Percentiles rank a stretch among this genome's conserved stretches.
Conservation (phyloP, 2,113 vertebrate species). For the Talpa occidentalis region DNA sequence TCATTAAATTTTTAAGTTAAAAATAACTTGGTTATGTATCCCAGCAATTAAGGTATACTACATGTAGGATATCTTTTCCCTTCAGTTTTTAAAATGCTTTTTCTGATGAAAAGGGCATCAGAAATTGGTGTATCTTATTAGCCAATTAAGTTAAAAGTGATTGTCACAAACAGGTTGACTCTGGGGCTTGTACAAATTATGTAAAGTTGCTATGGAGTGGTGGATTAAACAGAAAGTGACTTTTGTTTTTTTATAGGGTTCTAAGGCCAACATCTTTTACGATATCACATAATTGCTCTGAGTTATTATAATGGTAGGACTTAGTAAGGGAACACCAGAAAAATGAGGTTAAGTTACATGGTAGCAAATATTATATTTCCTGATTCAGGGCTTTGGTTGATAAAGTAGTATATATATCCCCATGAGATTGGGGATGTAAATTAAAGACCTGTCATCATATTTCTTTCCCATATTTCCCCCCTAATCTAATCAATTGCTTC, state of each 20-base stretch:
- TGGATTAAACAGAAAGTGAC: neutral
- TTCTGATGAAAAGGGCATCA: neutral
- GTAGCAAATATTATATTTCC: neutral
- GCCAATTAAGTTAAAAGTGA: slow-evolving; percentile 25
- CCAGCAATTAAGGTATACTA: neutral
- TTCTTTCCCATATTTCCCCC: neutral
- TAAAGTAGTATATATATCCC: neutral
- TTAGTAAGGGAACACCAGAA: neutral
- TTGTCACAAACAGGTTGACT: neutral
- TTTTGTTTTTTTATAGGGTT: neutral
- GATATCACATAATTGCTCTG: neutral
- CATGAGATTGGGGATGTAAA: neutral
- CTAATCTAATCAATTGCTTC: neutral
- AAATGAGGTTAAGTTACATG: slow-evolving; percentile 7
- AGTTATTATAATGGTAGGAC: neutral
- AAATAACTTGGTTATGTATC: neutral
- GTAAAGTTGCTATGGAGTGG: neutral
- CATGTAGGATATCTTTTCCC: no score
- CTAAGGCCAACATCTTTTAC: neutral
- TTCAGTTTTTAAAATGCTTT: no score
- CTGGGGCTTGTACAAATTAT: neutral
- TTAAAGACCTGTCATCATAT: neutral
- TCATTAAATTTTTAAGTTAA: slow-evolving; percentile 36
- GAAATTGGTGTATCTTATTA: slow-evolving; percentile 21
- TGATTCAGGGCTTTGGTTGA: neutral